phyloP scores from a whole-genome alignment of 2,113 vertebrate species.

The Pangasianodon hypophthalmus region DNA sequence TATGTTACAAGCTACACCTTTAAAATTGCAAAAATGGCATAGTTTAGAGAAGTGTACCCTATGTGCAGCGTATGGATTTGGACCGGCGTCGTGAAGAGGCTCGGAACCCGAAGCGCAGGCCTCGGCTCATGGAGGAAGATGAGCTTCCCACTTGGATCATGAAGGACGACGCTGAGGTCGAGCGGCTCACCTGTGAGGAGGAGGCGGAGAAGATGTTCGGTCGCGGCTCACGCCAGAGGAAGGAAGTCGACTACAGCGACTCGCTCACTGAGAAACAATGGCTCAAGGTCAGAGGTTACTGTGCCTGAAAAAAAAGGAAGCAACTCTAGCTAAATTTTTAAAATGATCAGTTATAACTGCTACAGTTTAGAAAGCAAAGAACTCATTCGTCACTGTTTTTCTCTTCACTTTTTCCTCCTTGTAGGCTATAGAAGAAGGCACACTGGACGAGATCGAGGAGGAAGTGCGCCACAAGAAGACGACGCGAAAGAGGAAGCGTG shows the following conservation, averaged over 20 bases:
- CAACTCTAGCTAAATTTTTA: background rate
- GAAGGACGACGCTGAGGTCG: conserved; percentile 94
- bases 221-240: conserved; percentile 90
- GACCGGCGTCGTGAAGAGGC: conserved; percentile 93
- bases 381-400: background rate
- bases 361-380: background rate
- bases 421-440: conserved; percentile 95
- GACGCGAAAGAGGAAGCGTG: conserved; percentile 88
- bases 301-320: background rate
- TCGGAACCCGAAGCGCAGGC: conserved; percentile 91
- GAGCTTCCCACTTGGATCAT: conserved; percentile 92
- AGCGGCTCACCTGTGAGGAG: conserved; percentile 91
- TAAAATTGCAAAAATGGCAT: background rate
- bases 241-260: conserved; percentile 98
- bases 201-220: conserved; percentile 98
- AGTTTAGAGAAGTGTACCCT: background rate
- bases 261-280: conserved; percentile 97
- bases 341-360: background rate
- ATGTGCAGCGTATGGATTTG: conserved; percentile 89
- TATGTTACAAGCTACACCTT: background rate
- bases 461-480: conserved; percentile 95
- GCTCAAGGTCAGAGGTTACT: conserved; percentile 84
- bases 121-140: conserved; percentile 94
- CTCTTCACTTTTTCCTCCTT: conserved; percentile 6
- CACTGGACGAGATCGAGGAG: conserved; percentile 94